Base-by-base conservation (phyloP, 2,888 invertebrate species). In the Apocheima hispidaria region DNA sequence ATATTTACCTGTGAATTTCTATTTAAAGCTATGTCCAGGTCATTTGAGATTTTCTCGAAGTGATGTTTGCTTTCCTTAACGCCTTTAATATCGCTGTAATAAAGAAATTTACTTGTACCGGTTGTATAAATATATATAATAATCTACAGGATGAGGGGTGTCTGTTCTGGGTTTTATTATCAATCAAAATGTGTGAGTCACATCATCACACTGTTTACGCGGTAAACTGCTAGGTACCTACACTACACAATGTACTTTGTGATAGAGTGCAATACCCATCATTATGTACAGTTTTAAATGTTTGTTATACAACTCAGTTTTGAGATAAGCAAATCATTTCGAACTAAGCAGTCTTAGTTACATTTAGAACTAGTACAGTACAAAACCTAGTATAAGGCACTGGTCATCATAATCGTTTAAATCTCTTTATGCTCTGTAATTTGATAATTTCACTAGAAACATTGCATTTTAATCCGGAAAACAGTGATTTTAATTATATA, bases 41-140 rank as follows among this genome's bases (percentile, higher is more conserved):
- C 98, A 72, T 96, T 95, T 61, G 98, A 98, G 74, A 98, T 97
- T 94, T 98, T 98, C 75, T 98, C 97, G 90, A 99, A 98, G 84
- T 97, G 96, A 76, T 96, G 96, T 79, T 97, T 96, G 70, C 96
- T 96, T 81, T 99, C 99, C 86, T 97, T 98, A 16, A 98, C 97
- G 77, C 96, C 95, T 88, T 96, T 97, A 60, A 98, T 96, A 84
- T 98, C 98, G 79, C 98, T 97, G 89, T 74, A 93, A 93, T 68
- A 81, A 81, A 52, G 21, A 43, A 26, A 43, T 9, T 44, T 43
- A n/a, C 1, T 10, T 21, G 6, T 21, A 26, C 41, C 12, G 3
- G 18, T 40, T 41, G 21, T 41, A 12, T 21, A 21, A 5, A 21
- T 12, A 9, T 16, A 9, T 36, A n/a, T 38, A 21, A 14, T 28